Conservation (phyloP, 1,140 invertebrate species). For the Geopemphigus sp. region DNA sequence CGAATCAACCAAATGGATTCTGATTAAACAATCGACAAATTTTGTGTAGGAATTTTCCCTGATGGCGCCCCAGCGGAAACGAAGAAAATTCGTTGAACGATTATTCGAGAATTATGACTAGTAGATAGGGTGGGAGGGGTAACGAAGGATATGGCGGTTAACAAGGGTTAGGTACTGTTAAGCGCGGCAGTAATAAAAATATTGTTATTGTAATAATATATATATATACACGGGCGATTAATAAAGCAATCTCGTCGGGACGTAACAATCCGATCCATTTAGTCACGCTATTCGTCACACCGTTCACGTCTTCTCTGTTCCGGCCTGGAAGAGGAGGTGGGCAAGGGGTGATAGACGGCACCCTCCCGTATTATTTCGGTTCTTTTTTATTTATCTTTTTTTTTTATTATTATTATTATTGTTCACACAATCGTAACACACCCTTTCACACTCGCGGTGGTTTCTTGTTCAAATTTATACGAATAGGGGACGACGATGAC, state of each 20-base stretch:
- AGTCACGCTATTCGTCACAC: slow-evolving; percentile 48
- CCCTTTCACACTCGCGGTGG: neutral
- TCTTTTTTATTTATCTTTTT: neutral
- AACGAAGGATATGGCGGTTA: too few relatives aligned
- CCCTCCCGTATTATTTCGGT: neutral
- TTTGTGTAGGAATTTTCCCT: too few relatives aligned
- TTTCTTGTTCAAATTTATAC: neutral
- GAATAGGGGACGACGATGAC: neutral
- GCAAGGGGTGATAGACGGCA: neutral
- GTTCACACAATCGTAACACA: slow-evolving; percentile 41
- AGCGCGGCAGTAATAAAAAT: slow-evolving; percentile 18
- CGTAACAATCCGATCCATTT: slow-evolving; percentile 39
- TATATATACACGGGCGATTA: slow-evolving; percentile 38
- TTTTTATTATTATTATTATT: slow-evolving; percentile 3
- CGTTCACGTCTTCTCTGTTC: slow-evolving; percentile 12
- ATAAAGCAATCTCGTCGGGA: slow-evolving; percentile 42
- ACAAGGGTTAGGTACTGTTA: too few relatives aligned
- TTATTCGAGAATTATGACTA: too few relatives aligned
- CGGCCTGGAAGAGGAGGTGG: too few relatives aligned
- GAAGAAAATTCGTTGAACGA: too few relatives aligned
- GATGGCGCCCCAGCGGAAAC: too few relatives aligned
- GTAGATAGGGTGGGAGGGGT: too few relatives aligned
- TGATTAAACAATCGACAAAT: too few relatives aligned
- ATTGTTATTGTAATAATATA: slow-evolving; percentile 7
- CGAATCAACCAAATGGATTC: too few relatives aligned